Base-by-base conservation (phyloP, 1,140 invertebrate genomes). In the Planococcus citri region DNA sequence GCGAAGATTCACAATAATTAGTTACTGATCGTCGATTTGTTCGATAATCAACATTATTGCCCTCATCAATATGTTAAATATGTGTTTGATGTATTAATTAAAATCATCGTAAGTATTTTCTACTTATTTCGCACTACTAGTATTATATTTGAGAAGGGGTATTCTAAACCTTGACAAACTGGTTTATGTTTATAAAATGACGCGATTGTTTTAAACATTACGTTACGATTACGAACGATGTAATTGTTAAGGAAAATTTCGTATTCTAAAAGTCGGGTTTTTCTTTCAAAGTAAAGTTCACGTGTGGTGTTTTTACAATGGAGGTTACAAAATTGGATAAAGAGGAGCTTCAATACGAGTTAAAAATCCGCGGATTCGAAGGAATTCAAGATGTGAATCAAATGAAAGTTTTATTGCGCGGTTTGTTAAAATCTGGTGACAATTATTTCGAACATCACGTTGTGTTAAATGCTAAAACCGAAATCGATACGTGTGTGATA, bases 311-410 rank as follows among this genome's bases (percentile, higher is more conserved):
- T 64, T n/a, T 24, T 12, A 71, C 57, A 69, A 71, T 71, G 71
- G 71, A 71, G 1, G 71, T 71, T 3, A 51, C 6, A 21, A 69
- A 69, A 12, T 27, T 71, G 33, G 68, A 69, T 0, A 57, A 71
- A 69, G 71, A 71, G 0, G 71, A 71, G 38, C 61, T 71, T n/a
- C 21, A 38, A 9, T 71, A 71, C 21, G 71, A 71, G 25, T 33
- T 71, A 27, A 71, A 27, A 38, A 37, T 21, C 14, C 68, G 71
- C 29, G 71, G 71, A 4, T 69, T 69, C 27, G 57, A 41, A 3
- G 17, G 33, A 0, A 41, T 71, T 25, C 4, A 27, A 0, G 25
- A 69, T 67, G 21, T 64, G 1, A 67, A 64, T 12, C 67, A 69
- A 69, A 71, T 71, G 71, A 61, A 68, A 27, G 38, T 17, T 57